Evolutionary conservation across 2,113 vertebrate genomes (phyloP).

Genomic region (Mobula hypostoma): DNA sequence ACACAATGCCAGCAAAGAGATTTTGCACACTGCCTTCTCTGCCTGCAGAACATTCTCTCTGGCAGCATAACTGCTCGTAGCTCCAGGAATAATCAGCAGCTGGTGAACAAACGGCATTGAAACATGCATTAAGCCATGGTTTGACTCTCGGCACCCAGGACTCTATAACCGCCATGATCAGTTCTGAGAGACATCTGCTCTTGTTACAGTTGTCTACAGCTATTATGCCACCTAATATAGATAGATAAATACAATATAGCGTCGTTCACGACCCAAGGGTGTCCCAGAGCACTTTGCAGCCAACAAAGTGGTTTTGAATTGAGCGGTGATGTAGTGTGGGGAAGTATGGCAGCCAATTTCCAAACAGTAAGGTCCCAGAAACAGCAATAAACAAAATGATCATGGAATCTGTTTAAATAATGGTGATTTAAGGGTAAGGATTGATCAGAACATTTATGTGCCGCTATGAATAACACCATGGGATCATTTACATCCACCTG

Average conservation of each 20-base stretch:
- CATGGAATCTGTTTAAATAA: background rate
- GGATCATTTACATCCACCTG: background rate
- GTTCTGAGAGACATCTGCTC: background rate
- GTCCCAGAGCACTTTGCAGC: background rate
- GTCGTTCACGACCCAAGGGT: background rate
- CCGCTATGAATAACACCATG: background rate
- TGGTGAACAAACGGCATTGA: background rate
- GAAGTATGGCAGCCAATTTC: background rate
- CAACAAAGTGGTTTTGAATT: background rate
- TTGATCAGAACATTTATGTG: background rate
- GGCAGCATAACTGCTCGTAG: background rate
- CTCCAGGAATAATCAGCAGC: background rate
- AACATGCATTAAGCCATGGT: background rate
- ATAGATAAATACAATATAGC: background rate
- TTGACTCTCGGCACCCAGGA: background rate
- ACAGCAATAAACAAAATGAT: background rate
- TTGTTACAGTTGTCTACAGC: background rate
- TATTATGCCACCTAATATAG: background rate
- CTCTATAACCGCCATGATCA: background rate
- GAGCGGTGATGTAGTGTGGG: background rate
- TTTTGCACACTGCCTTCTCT: background rate
- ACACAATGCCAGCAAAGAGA: background rate
- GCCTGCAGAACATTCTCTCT: background rate
- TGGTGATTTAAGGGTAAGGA: background rate
- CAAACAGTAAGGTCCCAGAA: background rate